Base-by-base conservation (phyloP, 2,888 invertebrate species). In the Augiades crinisus region DNA sequence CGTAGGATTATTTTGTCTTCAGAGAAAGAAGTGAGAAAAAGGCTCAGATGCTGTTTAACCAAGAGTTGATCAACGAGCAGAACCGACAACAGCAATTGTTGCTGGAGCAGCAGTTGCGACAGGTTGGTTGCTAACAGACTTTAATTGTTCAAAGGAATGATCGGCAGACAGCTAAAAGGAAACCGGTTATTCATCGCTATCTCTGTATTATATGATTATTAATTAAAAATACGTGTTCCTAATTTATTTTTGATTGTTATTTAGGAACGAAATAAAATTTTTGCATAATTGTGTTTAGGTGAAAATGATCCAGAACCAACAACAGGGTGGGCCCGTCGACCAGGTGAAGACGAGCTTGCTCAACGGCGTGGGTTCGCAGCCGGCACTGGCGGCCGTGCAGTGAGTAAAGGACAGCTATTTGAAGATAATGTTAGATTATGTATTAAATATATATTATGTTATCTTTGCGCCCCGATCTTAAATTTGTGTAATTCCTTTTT, bases 11-110 rank as follows among this genome's bases (percentile, higher is more conserved):
- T 5, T 50, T 52, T 63, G 53, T 56, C 53, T 55, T 60, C 56
- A 92, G 92, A 62, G 92, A 92, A 69, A 84, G 92, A 50, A 89
- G 90, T 51, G 92, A 92, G 70, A 90, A 91, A 66, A 92, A 91
- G 65, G 90, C 90, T 0, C 92, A 92, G 71, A 87, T 92, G 78
- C 84, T 92, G 67, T 86, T 92, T 64, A 92, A 92, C 68, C 91
- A 91, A 62, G 92, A 92, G 69, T 85, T 90, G 59, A 79, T 89
- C 75, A 91, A 78, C 60, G 92, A 76, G 75, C 91, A 69, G 66
- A 91, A 81, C 70, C 80, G 82, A 56, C 91, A 80, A 78, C 90
- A 78, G 67, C 90, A 73, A 81, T 76, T 82, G 65, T 72, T 73
- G 1, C 68, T 87, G 33, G 82, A 90, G 56, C 86, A 91, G 60